These are phyloP conservation scores for Thripadectes ignobilis DNA, from an alignment of 2,797 vertebrate species.

Conservation along the genomic window DNA sequence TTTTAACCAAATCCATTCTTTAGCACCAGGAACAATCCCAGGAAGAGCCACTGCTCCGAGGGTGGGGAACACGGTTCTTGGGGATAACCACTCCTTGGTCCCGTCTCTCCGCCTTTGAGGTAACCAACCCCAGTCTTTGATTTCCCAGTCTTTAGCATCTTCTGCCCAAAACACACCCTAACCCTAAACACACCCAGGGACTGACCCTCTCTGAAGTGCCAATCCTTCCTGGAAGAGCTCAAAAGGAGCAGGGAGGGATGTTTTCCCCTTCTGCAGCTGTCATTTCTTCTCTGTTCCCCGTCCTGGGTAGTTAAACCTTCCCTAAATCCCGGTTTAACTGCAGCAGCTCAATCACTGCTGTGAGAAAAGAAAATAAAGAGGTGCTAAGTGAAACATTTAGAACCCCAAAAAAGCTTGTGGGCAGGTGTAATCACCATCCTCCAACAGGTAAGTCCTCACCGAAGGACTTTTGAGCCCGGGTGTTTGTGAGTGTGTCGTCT, in stretches of 20 bases:
- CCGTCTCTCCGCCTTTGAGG: not conserved
- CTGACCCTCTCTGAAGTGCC: not conserved
- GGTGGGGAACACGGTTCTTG: fast-evolving
- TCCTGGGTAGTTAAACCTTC: not conserved
- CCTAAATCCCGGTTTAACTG: not conserved
- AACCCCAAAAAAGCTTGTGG: fast-evolving
- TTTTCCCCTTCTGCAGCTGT: fast-evolving
- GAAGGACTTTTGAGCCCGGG: fast-evolving
- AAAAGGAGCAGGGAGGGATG: not conserved
- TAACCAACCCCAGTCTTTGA: not conserved
- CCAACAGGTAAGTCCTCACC: not conserved
- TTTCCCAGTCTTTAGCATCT: fast-evolving
- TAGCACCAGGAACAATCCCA: fast-evolving
- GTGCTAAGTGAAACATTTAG: fast-evolving
- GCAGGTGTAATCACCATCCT: fast-evolving
- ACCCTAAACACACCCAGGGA: too few species aligned
- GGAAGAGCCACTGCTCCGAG: fast-evolving
- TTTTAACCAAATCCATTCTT: not conserved
- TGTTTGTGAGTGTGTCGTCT: fast-evolving
- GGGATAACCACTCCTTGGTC: fast-evolving
- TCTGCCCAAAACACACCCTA: not conserved
- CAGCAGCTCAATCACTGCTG: not conserved
- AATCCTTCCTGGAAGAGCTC: not conserved
- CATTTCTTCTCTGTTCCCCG: not conserved
- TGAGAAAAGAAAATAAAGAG: not conserved